Percentiles rank a stretch among this genome's conserved stretches.
These are phyloP conservation scores for Pluvialis apricaria DNA, from an alignment of 2,113 vertebrate species.

Conservation along the genomic window DNA sequence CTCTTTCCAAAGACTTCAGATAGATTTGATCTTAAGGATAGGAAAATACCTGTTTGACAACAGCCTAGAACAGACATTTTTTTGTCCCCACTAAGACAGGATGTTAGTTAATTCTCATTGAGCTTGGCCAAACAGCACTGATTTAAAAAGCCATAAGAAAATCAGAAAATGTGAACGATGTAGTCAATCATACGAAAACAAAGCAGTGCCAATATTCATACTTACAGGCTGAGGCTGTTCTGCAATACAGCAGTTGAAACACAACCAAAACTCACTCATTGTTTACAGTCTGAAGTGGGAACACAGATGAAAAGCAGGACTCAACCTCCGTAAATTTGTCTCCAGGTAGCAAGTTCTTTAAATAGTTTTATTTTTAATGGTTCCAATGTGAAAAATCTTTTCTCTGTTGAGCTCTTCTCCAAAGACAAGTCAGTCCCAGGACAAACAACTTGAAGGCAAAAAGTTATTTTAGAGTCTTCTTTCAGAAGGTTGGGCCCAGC, in stretches of 20 bases:
- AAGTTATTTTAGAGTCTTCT: background rate
- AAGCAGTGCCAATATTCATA: slow-evolving; percentile 24
- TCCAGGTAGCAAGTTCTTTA: background rate
- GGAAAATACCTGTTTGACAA: background rate
- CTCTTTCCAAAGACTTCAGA: background rate
- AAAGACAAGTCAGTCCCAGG: background rate
- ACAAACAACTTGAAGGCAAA: slow-evolving; percentile 15
- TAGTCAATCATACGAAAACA: background rate
- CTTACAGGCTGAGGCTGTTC: slow-evolving; percentile 90
- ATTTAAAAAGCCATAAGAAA: background rate
- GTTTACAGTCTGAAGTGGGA: slow-evolving; percentile 66
- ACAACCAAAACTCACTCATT: slow-evolving; percentile 93
- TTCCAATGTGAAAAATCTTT: background rate
- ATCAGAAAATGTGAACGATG: background rate
- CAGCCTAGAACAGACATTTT: background rate
- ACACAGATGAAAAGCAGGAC: slow-evolving; percentile 17
- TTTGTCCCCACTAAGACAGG: background rate
- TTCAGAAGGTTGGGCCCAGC: slow-evolving; percentile 20
- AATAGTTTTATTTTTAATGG: slow-evolving; percentile 1
- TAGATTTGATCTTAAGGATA: background rate
- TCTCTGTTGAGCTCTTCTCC: background rate
- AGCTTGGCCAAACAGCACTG: background rate
- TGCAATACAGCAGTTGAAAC: slow-evolving; percentile 93
- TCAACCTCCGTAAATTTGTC: background rate
- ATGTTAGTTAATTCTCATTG: background rate